Evolutionary conservation across 2,888 invertebrate genomes (phyloP), one percentile per base, ranked within the genome.

Genomic region (Calliphora vomitoria): DNA sequence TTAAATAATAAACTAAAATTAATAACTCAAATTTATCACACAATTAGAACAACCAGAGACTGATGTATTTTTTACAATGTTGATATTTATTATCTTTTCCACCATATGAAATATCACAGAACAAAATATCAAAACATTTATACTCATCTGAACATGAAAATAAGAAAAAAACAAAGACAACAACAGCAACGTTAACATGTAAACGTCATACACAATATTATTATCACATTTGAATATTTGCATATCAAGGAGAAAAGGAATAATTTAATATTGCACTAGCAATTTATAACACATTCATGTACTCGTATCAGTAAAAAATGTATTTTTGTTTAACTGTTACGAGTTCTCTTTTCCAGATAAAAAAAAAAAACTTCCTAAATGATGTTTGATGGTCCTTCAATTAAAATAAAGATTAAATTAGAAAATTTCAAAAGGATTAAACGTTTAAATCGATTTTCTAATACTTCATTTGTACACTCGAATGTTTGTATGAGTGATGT

Each of bases 201-300:
- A 15, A 53, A 80, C 44, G 64, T 76, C 80, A 76, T 50, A 80
- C 15, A 71, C 64, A 85, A 71, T 79, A 25, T 58, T n/a, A 82
- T 82, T 79, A 85, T 75, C 85, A 60, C 58, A 85, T 88, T 88
- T 85, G 50, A 82, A 83, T 86, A 84, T 41, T 76, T 71, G 79
- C 60, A 71, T 58, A 66, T 44, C 38, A 69, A 64, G 55, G 53
- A 66, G 15, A 4, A 5, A 15, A 69, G 78, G 47, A 62, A 58
- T 75, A 64, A 72, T 79, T 60, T 25, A 50, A 47, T 41, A 41
- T 60, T 18, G 4, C 41, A 72, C 18, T 1, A 25, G 25, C 25
- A 25, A 25, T 25, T 25, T 25, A 25, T 2, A n/a, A 1, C 25
- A 25, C 25, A 25, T 25, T 25, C 25, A 25, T n/a, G n/a, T n/a